Evolutionary conservation across 2,113 vertebrate species (phyloP), one percentile per base, ranked within the genome.

Genomic region (Alaudala cheleensis): DNA sequence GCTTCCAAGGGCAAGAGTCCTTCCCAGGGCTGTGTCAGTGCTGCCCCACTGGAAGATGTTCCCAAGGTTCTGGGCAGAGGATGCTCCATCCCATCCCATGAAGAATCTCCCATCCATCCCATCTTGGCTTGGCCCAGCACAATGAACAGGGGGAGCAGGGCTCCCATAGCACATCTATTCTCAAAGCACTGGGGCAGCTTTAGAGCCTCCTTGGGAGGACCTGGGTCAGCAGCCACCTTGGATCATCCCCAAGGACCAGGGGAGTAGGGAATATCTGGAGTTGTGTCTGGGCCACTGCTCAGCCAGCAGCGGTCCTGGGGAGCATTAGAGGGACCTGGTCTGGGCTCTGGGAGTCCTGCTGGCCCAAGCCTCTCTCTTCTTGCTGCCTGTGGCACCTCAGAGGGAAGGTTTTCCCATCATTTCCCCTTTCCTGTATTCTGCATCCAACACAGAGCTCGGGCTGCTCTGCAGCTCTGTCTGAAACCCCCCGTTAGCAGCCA

Each of bases 261-360:
- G n/a, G 22, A 76, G 7, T 16, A 28, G 76, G 67, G 29, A 54
- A 22, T 5, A 21, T 23, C 49, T 37, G 86, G 17, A 1, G 1
- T 0, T 19, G 23, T 28, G n/a, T 28, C 23, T 28, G 81, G 47
- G 49, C 8, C n/a, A 9, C 17, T 14, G n/a, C 69, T 28, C 12
- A 20, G 47, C 28, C 79, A 57, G 3, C 26, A 33, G 19, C n/a
- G 11, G 3, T 25, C 31, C 49, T 6, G 42, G 42, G 53, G 33
- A 90, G 26, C 0, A 0, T 14, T 10, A 40, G 61, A 72, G 64
- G 25, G 25, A 18, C 9, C n/a, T 53, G 57, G 0, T 11, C 10
- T 2, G 9, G 4, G 57, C 15, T 39, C 34, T 26, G 34, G 39
- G 42, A 17, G 21, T 34, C 39, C 79, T 73, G 51, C 60, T 58